These are phyloP conservation scores for Melanostoma scalare DNA, from an alignment of 2,888 invertebrate genomes.

Conservation along the genomic window DNA sequence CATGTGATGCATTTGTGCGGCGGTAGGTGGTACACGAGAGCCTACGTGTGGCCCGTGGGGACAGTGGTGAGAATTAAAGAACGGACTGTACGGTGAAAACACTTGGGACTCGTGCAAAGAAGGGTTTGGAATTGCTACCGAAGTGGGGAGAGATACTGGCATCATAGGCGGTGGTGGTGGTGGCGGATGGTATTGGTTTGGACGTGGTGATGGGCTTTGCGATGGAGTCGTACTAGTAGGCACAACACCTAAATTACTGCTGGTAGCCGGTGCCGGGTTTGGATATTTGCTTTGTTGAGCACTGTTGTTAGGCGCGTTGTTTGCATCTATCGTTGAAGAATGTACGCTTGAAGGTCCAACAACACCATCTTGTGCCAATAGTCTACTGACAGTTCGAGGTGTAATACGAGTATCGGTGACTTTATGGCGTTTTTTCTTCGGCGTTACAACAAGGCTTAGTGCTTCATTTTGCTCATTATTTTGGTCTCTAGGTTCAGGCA, in stretches of 20 bases:
- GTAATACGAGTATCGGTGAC: slow-evolving; percentile 97
- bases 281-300: slow-evolving; percentile 77
- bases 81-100: slow-evolving; percentile 95
- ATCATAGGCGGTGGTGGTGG: slow-evolving; percentile 91
- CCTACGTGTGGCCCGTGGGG: slow-evolving; percentile 82
- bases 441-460: slow-evolving; percentile 95
- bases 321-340: slow-evolving; percentile 81
- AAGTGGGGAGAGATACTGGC: slow-evolving; percentile 94
- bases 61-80: slow-evolving; percentile 87
- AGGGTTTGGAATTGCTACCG: slow-evolving; percentile 98
- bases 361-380: slow-evolving; percentile 91
- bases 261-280: slow-evolving; percentile 40
- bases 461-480: slow-evolving; percentile 95
- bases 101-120: slow-evolving; percentile 97
- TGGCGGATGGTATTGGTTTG: slow-evolving; percentile 83
- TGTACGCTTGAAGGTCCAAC: slow-evolving; percentile 84
- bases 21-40: slow-evolving; percentile 83
- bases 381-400: slow-evolving; percentile 93
- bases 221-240: slow-evolving; percentile 82
- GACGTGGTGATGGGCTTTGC: slow-evolving; percentile 87
- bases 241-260: slow-evolving; percentile 74
- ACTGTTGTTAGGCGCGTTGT: slow-evolving; percentile 83
- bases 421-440: slow-evolving; percentile 98
- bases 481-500: slow-evolving; percentile 85
- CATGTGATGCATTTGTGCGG: slow-evolving; percentile 82